phyloP scores from a whole-genome alignment of 2,113 vertebrate genomes.

The Passer domesticus region DNA sequence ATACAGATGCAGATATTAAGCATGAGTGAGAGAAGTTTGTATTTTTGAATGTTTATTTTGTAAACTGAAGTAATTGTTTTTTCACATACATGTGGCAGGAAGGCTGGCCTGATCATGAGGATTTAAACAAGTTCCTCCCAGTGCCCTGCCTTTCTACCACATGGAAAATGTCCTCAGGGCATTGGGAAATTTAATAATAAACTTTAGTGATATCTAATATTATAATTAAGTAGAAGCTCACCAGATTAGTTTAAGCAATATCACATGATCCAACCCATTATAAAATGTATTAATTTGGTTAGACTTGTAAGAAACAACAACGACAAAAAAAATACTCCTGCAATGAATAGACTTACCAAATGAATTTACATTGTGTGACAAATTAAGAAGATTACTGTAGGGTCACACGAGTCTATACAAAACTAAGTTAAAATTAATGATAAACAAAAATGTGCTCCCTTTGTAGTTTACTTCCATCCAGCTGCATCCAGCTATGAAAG shows the following conservation, averaged over 20 bases:
- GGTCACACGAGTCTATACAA: neutral
- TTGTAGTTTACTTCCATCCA: conserved; percentile 26
- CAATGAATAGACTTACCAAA: neutral
- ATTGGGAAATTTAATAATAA: neutral
- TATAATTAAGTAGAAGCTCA: neutral
- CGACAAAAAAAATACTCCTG: neutral
- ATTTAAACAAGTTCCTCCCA: neutral
- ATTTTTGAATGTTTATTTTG: neutral
- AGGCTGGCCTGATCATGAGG: neutral
- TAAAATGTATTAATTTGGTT: neutral
- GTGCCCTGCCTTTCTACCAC: neutral
- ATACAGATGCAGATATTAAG: neutral
- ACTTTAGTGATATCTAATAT: neutral
- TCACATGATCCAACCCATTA: neutral
- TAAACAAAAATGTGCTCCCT: conserved; percentile 11
- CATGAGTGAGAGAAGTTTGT: neutral
- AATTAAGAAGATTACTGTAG: conserved; percentile 19
- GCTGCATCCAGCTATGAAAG: conserved; percentile 36
- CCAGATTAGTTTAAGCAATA: neutral
- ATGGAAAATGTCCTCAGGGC: neutral
- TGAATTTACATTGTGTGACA: conserved; percentile 7
- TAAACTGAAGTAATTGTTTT: neutral
- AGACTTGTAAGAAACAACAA: neutral
- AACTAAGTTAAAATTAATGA: conserved; percentile 30
- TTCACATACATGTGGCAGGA: neutral